Percentiles rank a stretch among this genome's conserved stretches.
Evolutionary conservation across 1,140 invertebrate species (phyloP).

Genomic region (Temnothorax nylanderi): DNA sequence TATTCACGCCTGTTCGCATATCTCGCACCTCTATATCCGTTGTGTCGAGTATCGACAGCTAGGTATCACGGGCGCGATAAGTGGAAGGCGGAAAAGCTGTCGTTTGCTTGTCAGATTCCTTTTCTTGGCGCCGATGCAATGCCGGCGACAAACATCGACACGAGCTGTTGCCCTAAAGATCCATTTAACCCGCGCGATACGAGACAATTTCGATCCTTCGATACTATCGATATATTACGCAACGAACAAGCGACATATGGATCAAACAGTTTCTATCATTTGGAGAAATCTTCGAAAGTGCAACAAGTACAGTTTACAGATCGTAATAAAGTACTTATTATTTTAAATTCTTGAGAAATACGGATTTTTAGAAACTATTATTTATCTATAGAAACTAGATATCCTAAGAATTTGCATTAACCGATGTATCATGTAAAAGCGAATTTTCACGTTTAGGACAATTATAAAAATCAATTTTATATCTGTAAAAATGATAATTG

Average conservation of each 20-base stretch:
- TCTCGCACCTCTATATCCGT: constrained; percentile 22
- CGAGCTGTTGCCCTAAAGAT: constrained; percentile 17
- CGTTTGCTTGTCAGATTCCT: constrained; percentile 54
- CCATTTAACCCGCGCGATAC: constrained; percentile 10
- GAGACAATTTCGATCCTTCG: not conserved
- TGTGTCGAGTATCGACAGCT: constrained; percentile 18
- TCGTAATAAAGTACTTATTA: not conserved
- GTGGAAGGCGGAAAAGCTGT: constrained; percentile 39
- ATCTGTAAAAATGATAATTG: not conserved
- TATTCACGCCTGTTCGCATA: constrained; percentile 31
- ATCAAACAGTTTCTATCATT: not conserved
- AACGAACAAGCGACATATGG: not conserved
- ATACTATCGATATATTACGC: not conserved
- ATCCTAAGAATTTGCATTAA: not conserved
- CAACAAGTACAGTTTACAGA: not conserved
- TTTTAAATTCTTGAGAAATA: not conserved
- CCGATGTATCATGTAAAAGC: not conserved
- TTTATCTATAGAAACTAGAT: not conserved
- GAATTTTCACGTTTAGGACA: not conserved
- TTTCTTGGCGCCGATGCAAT: constrained; percentile 9
- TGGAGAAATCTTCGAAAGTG: not conserved
- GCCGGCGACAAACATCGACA: not conserved
- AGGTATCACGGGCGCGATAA: constrained; percentile 1
- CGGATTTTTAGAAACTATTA: not conserved
- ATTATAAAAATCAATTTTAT: not conserved